Evolutionary conservation across 1,140 invertebrate species (phyloP), one percentile per base, ranked within the genome.

Genomic region (Scaptomyza graminum): DNA sequence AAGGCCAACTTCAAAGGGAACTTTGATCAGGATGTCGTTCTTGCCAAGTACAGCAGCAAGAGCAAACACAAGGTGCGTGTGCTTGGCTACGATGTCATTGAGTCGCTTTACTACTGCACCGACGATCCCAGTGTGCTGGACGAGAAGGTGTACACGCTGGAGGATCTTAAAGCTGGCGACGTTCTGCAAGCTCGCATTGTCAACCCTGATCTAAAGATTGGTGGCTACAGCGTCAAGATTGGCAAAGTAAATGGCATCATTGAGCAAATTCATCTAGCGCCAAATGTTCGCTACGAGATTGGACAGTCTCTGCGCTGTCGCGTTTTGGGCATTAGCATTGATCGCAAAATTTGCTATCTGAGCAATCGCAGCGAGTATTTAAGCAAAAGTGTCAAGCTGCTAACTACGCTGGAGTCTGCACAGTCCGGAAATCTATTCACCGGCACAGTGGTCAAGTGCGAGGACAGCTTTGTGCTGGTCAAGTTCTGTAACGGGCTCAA

Each of bases 401-500:
- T 96, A 0, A 85, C 62, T 1, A 87, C 91, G 5, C 90, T 93
- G 43, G 63, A 92, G 9, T 76, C 94, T 12, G 94, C 93, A 0
- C 84, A 92, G n/a, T 52, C 93, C 1, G 93, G 93, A 18, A 75
- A 91, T 2, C 77, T 90, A 6, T 94, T 94, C 77, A 92, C 93
- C 1, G 95, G 94, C 1, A 93, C 94, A 4, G 91, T 96, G 3
- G 83, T 93, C 0, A 90, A 92, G 52, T 91, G 92, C 39, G 91
- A 90, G 5, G 31, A 80, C 2, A 85, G 85, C 39, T 94, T 93
- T 51, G 57, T 95, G 1, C 46, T 94, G 2, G 93, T 95, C 0
- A 91, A 92, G 50, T 95, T 95, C 90, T 95, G 94, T 77, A 93
- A 92, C 46, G 92, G 94, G 54, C 83, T 94, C 1, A 93, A 92